Evolutionary conservation across 2,113 vertebrate species (phyloP), one percentile per base, ranked within the genome.

Genomic region (Vireo altiloquus): DNA sequence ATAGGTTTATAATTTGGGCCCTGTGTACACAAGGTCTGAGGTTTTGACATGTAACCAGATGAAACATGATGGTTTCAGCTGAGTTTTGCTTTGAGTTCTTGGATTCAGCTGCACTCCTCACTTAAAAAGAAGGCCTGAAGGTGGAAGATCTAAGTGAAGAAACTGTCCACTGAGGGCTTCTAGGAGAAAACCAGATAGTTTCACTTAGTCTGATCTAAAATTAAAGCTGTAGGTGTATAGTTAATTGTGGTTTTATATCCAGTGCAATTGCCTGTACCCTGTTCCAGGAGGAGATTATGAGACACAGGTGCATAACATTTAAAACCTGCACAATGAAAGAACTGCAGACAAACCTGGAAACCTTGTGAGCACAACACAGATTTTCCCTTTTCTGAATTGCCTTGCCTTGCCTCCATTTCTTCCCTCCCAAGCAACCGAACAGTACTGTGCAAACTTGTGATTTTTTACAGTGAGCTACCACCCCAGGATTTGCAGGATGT

Each of bases 21-120:
- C 53, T 94, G 57, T 75, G 53, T 93, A 63, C 72, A 72, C 12
- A 21, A 82, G 49, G 76, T 93, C 90, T 96, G 94, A 95, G 94
- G 90, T 93, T 96, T 95, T 94, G 95, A 94, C 86, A 39, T 76
- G 72, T 53, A 96, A 94, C 82, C 93, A 97, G 93, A 90, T 92
- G 90, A 94, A 96, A 95, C 86, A 89, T 74, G 37, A 92, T 83
- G 81, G 69, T 89, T 95, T 92, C 77, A 88, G 42, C 52, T 76
- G 86, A 84, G 90, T 94, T 96, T 93, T 87, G 85, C 85, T 95
- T 95, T 94, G 60, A 83, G 68, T 86, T 86, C 84, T 89, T 86
- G 59, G 14, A 79, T 89, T 96, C 80, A 61, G 77, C 63, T 87
- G 66, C 19, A 25, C 63, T 91, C 75, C 50, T 90, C 6, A 3